Evolutionary conservation across 2,113 vertebrate genomes (phyloP).

Genomic region (Terrapene triunguis): DNA sequence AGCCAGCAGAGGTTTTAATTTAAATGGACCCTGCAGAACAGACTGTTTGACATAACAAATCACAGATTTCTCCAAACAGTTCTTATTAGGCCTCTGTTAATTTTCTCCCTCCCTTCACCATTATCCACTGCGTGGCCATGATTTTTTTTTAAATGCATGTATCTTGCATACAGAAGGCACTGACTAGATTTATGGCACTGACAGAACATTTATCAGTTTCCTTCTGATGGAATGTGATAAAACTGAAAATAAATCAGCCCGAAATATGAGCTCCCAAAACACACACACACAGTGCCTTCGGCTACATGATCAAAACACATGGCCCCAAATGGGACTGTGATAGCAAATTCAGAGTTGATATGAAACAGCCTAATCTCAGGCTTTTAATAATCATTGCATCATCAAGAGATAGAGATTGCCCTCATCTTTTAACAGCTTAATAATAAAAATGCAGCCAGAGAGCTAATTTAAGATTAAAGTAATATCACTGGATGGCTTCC

Average conservation of each 20-base stretch:
- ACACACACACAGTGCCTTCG: slow-evolving; percentile 64
- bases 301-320: slow-evolving; percentile 66
- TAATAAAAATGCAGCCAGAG: slow-evolving; percentile 20
- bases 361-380: slow-evolving; percentile 42
- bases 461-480: neutral
- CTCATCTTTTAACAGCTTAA: neutral
- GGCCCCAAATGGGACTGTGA: neutral
- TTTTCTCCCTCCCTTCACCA: neutral
- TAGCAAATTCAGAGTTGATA: slow-evolving; percentile 25
- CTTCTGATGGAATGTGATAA: slow-evolving; percentile 72
- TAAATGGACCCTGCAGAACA: neutral
- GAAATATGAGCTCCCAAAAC: slow-evolving; percentile 37
- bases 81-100: neutral
- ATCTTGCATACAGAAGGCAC: neutral
- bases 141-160: neutral
- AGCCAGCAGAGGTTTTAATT: neutral
- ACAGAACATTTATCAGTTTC: slow-evolving; percentile 53
- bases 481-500: neutral
- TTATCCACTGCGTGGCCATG: rapidly evolving
- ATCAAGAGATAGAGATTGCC: neutral
- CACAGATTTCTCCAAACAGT: neutral
- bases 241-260: slow-evolving; percentile 67
- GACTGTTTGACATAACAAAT: neutral
- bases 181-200: slow-evolving; percentile 38
- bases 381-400: slow-evolving; percentile 33